These are phyloP conservation scores for Cactoblastis cactorum DNA, from an alignment of 2,888 invertebrate genomes.

Conservation along the genomic window DNA sequence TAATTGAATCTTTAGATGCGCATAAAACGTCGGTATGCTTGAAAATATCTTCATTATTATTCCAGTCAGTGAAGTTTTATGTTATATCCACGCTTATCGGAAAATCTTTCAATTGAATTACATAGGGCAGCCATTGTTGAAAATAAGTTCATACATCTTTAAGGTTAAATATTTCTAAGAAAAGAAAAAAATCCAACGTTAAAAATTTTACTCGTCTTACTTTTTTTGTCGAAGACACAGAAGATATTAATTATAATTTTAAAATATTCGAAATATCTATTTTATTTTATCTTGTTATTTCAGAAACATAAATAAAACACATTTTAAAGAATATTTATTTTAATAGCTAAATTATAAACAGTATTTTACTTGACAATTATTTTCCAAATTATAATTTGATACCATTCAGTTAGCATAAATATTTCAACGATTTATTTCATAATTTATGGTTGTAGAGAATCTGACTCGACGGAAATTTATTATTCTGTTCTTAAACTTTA, in stretches of 20 bases:
- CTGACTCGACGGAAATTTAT: constrained; percentile 69
- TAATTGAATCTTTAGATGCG: neutral
- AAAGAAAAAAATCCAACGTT: no score
- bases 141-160: no score
- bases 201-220: no score
- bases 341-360: neutral
- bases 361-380: neutral
- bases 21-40: neutral
- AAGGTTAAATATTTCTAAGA: no score
- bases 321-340: no score
- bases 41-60: neutral
- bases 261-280: no score
- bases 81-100: neutral
- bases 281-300: no score
- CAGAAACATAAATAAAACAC: no score
- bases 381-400: constrained; percentile 33
- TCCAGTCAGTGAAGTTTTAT: neutral
- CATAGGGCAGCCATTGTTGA: no score
- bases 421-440: constrained; percentile 68
- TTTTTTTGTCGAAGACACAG: no score
- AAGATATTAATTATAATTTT: no score
- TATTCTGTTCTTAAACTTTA: constrained; percentile 36
- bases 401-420: constrained; percentile 38
- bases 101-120: no score
- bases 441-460: constrained; percentile 67